These are phyloP conservation scores for Phortica okadai DNA, from an alignment of 2,888 invertebrate genomes.

Conservation along the genomic window DNA sequence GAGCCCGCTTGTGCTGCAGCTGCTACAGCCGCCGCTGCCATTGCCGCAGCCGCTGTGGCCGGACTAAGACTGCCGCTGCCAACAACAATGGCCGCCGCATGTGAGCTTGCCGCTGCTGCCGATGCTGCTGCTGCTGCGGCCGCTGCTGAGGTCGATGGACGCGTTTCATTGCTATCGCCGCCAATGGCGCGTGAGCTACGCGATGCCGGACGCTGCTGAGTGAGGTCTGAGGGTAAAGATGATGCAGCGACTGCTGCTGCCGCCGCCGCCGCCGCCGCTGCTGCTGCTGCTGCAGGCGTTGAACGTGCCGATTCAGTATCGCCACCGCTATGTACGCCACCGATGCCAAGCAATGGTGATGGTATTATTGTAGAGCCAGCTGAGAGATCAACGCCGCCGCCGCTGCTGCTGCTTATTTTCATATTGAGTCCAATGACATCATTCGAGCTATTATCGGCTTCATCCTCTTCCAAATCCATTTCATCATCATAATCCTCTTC, in stretches of 20 bases:
- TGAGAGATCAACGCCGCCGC: slow-evolving; percentile 68
- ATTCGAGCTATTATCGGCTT: slow-evolving; percentile 80
- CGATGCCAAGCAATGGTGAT: slow-evolving; percentile 53
- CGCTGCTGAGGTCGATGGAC: slow-evolving; percentile 59
- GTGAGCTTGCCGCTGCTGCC: slow-evolving; percentile 59
- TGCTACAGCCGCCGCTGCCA: slow-evolving; percentile 20
- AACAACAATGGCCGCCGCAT: slow-evolving; percentile 1
- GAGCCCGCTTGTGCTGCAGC: slow-evolving; percentile 44
- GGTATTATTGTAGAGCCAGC: slow-evolving; percentile 73
- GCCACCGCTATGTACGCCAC: slow-evolving; percentile 41
- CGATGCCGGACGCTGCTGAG: slow-evolving; percentile 63
- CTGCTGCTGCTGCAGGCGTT: slow-evolving; percentile 59
- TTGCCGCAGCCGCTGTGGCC: slow-evolving; percentile 55
- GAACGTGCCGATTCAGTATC: slow-evolving; percentile 71
- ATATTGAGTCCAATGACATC: slow-evolving; percentile 81
- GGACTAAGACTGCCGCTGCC: slow-evolving; percentile 64
- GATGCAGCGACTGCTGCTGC: slow-evolving; percentile 59
- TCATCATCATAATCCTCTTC: slow-evolving; percentile 72
- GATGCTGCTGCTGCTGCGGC: slow-evolving; percentile 61
- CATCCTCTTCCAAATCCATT: slow-evolving; percentile 78
- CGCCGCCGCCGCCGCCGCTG: slow-evolving; percentile 43
- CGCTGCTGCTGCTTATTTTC: slow-evolving; percentile 77
- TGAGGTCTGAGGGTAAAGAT: slow-evolving; percentile 61
- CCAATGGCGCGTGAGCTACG: slow-evolving; percentile 63
- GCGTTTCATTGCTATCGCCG: slow-evolving; percentile 56